These are phyloP conservation scores for Hypanus sabinus DNA, from an alignment of 2,113 vertebrate genomes.

Conservation along the genomic window DNA sequence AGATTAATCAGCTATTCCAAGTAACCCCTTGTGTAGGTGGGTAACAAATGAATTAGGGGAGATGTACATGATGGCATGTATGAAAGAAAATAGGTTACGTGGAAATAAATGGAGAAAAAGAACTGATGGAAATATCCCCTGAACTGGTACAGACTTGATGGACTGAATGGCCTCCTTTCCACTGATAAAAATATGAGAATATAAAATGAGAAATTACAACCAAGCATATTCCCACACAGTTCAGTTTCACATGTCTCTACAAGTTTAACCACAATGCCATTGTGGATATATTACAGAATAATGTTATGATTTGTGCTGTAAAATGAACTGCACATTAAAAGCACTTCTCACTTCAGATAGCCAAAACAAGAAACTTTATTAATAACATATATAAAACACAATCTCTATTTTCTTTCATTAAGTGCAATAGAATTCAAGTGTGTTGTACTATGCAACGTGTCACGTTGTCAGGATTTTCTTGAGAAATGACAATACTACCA, in stretches of 20 bases:
- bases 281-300: not conserved
- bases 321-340: not conserved
- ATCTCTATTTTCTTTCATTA: not conserved
- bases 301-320: not conserved
- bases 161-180: no score
- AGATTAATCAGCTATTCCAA: no score
- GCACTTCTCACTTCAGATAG: not conserved
- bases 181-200: no score
- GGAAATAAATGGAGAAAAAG: no score
- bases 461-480: not conserved
- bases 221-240: not conserved
- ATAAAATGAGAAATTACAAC: not conserved
- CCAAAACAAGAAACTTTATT: not conserved
- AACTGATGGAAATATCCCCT: no score
- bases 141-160: no score
- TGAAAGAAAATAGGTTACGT: no score
- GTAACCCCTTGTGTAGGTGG: no score
- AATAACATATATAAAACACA: not conserved
- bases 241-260: not conserved
- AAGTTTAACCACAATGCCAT: not conserved
- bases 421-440: not conserved
- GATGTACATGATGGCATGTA: no score
- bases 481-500: not conserved
- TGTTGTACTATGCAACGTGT: not conserved
- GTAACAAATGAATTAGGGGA: no score